phyloP scores from a whole-genome alignment of 1,140 invertebrate genomes.

The Calephelis virginiensis region DNA sequence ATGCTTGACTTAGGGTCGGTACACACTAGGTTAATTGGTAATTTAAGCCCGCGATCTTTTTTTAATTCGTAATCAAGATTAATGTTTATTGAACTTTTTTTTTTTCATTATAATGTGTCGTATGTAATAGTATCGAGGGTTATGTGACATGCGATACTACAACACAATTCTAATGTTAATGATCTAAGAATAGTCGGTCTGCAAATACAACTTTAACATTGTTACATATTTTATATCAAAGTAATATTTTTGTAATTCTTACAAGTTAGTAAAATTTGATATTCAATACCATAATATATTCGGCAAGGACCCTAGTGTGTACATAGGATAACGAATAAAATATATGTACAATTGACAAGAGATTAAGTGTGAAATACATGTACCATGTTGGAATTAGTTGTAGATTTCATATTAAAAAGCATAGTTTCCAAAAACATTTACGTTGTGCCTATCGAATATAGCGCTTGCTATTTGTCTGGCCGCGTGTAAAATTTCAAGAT shows the following conservation, averaged over 20 bases:
- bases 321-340: conserved; percentile 2
- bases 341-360: conserved; percentile 2
- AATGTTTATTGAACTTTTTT: background rate
- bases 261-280: background rate
- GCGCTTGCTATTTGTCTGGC: background rate
- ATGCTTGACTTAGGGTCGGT: conserved; percentile 10
- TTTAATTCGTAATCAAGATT: background rate
- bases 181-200: too few species aligned
- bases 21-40: conserved; percentile 2
- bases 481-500: background rate
- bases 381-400: background rate
- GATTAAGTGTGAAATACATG: background rate
- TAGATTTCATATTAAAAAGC: background rate
- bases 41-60: background rate
- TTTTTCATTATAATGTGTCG: background rate
- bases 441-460: background rate
- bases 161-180: too few species aligned
- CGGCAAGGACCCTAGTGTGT: background rate
- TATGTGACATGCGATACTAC: too few species aligned
- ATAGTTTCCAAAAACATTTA: background rate
- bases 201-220: too few species aligned
- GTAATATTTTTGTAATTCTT: too few species aligned
- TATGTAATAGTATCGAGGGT: too few species aligned
- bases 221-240: too few species aligned
- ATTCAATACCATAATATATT: background rate